These are phyloP conservation scores for Podargus strigoides DNA, from an alignment of 2,797 vertebrate genomes.

Conservation along the genomic window DNA sequence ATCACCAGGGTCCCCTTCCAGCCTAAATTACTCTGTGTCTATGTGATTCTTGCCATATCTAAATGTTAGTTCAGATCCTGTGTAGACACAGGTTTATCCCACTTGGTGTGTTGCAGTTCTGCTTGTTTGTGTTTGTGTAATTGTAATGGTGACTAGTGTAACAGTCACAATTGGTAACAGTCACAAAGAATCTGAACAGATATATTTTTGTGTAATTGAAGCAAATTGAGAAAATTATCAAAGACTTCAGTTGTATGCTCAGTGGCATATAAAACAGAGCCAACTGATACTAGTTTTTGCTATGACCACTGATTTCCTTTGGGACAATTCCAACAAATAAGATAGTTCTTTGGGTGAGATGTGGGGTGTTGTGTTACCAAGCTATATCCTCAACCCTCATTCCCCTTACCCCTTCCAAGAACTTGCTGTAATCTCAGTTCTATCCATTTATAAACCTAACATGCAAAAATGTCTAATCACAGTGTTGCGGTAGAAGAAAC, in stretches of 20 bases:
- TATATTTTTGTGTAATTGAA: background rate
- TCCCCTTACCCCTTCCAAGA: background rate
- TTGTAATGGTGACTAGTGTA: background rate
- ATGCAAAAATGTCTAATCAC: background rate
- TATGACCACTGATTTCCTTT: background rate
- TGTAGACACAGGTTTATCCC: background rate
- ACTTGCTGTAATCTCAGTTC: background rate
- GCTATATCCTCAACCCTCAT: background rate
- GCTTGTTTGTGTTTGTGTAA: background rate
- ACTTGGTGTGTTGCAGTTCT: rapidly evolving
- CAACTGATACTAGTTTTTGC: background rate
- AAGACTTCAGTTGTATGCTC: background rate
- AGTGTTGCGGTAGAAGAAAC: background rate
- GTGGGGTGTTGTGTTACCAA: background rate
- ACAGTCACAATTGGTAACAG: background rate
- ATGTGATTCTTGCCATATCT: background rate
- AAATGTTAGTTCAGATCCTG: background rate
- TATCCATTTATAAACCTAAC: background rate
- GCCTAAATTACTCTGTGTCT: background rate
- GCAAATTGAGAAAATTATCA: background rate
- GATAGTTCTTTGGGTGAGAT: background rate
- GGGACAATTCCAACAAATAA: background rate
- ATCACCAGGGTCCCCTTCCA: background rate
- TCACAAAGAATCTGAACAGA: background rate
- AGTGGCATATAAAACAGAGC: background rate